phyloP scores from a whole-genome alignment of 2,113 vertebrate genomes.

The Poecilia latipinna region DNA sequence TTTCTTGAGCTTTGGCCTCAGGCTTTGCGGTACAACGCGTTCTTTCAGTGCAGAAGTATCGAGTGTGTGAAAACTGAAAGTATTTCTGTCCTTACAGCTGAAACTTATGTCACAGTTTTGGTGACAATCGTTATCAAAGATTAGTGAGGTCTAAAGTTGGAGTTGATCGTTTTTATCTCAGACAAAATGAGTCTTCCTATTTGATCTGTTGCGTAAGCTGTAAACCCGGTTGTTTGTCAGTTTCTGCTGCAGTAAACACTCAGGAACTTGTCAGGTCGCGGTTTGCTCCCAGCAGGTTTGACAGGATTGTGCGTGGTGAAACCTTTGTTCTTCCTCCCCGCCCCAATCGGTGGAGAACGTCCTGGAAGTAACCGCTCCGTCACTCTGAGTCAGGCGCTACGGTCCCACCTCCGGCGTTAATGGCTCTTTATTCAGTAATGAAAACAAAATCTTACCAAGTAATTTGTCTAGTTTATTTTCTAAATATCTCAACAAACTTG shows the following conservation, averaged over 20 bases:
- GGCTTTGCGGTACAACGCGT: not conserved
- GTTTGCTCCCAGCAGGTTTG: constrained; percentile 67
- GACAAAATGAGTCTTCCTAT: not conserved
- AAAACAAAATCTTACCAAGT: too few relatives aligned
- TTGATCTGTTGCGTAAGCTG: not conserved
- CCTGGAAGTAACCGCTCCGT: not conserved
- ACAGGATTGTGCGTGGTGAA: constrained; percentile 64
- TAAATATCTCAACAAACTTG: too few relatives aligned
- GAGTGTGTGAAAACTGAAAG: not conserved
- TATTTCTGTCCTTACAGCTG: not conserved
- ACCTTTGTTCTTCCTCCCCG: constrained; percentile 52
- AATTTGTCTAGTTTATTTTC: too few relatives aligned
- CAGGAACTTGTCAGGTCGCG: constrained; percentile 36
- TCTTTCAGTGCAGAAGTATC: not conserved
- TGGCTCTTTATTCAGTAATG: not conserved
- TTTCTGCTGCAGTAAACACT: not conserved
- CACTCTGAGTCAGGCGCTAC: constrained; percentile 39
- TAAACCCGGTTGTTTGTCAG: not conserved
- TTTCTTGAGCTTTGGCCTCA: not conserved
- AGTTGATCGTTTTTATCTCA: not conserved
- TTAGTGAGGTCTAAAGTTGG: not conserved
- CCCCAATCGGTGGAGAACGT: not conserved
- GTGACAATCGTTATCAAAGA: not conserved
- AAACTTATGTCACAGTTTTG: not conserved
- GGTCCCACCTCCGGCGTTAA: not conserved